A percentile compares a stretch with the other conserved stretches of the same genome.
phyloP scores from a whole-genome alignment of 2,888 invertebrate genomes.

The Camponotus fellah region DNA sequence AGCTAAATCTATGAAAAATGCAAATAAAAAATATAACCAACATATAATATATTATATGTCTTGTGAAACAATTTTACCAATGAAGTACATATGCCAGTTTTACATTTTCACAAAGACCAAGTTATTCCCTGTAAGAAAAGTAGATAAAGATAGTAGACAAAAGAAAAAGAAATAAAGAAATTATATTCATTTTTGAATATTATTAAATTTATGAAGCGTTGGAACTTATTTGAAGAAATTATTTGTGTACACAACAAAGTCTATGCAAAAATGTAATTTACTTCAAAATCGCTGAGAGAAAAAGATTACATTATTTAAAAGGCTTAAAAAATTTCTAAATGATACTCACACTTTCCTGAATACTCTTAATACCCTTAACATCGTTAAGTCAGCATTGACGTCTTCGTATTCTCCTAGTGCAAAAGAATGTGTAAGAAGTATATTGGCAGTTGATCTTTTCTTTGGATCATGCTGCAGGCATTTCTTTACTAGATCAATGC shows the following conservation, averaged over 20 bases:
- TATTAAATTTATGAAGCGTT: background rate
- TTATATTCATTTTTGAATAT: background rate
- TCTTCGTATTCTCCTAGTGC: slow-evolving; percentile 85
- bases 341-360: background rate
- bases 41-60: background rate
- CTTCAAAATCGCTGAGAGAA: background rate
- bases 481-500: slow-evolving; percentile 91
- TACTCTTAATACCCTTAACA: slow-evolving; percentile 45
- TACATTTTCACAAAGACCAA: background rate
- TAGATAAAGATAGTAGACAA: background rate
- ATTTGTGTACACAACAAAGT: background rate
- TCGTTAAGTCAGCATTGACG: slow-evolving; percentile 78
- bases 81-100: slow-evolving; percentile 1
- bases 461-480: slow-evolving; percentile 95
- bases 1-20: background rate
- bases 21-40: background rate
- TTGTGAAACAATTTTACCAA: background rate
- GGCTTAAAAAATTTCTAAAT: background rate
- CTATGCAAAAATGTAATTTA: background rate
- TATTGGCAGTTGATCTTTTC: slow-evolving; percentile 90
- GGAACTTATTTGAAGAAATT: background rate
- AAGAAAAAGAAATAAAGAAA: background rate
- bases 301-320: slow-evolving; percentile 12
- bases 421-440: slow-evolving; percentile 92
- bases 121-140: background rate